Base-by-base conservation (phyloP, 2,113 vertebrate genomes). In the Laticauda colubrina region DNA sequence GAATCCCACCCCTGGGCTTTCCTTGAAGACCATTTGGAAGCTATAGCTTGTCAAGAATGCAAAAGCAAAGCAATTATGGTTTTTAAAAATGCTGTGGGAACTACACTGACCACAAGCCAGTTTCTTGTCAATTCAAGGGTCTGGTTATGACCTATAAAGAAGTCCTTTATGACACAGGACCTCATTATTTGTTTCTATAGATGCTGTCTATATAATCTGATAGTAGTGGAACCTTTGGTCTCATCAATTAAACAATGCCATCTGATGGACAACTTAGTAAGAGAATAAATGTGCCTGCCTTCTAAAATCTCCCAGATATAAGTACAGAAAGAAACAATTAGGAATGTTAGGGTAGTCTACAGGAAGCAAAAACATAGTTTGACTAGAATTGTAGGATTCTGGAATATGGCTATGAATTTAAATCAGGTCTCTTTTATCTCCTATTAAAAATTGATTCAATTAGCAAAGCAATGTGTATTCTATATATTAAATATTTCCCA, bases 391-490 rank as follows among this genome's bases (percentile, higher is more conserved):
- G 34, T 34, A 81, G 7, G 34, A 81, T 43, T 81, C 34, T 81
- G 75, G 75, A 7, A 81, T 81, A 43, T 3, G 8, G 14, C 18
- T 69, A 34, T 55, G 12, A 53, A 75, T 81, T 54, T 90, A 9
- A 85, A 85, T 43, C 75, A 34, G 61, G 48, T 5, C 53, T 23
- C 34, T 24, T 15, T 29, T n/a, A 11, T 48, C 12, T 55, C 88
- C 14, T 15, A 2, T 85, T 85, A 26, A 29, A 45, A 81, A 51
- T 12, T 34, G 54, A 20, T 88, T 53, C 61, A 61, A 54, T 93
- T 93, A 90, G n/a, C 14, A 92, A 92, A 92, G 15, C 64, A 89
- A 48, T 34, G 39, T 64, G 75, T 12, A 51, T 92, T 89, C 64
- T 87, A 75, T 85, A 43, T 0, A 11, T 15, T 39, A 89, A 85